Evolutionary conservation across 1,140 invertebrate genomes (phyloP).

Genomic region (Bombus breviceps): DNA sequence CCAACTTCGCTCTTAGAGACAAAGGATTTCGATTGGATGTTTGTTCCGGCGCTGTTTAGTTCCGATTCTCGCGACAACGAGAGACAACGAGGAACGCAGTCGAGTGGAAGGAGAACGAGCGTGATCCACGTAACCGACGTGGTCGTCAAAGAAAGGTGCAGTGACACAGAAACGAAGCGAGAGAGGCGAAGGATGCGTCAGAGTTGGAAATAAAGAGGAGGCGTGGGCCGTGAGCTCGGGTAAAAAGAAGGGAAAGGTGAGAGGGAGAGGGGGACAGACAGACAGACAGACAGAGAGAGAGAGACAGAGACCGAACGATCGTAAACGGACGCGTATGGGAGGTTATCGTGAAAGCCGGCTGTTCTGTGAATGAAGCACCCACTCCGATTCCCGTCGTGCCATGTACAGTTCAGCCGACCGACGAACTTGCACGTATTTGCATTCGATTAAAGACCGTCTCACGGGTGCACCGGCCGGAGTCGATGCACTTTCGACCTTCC

Average conservation of each 20-base stretch:
- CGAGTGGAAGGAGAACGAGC: neutral
- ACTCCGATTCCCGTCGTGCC: slow-evolving; percentile 43
- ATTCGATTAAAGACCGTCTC: slow-evolving; percentile 58
- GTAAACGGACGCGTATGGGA: slow-evolving; percentile 53
- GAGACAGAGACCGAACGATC: neutral
- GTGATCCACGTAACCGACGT: neutral
- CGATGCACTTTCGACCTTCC: slow-evolving; percentile 57
- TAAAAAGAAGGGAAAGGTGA: neutral
- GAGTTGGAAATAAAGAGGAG: slow-evolving; percentile 53
- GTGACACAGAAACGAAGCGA: slow-evolving; percentile 47
- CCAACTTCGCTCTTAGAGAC: no score
- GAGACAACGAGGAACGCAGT: no score
- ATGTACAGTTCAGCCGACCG: slow-evolving; percentile 46
- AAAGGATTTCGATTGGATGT: neutral
- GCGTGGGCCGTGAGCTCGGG: slow-evolving; percentile 21
- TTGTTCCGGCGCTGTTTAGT: neutral
- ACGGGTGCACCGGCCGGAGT: slow-evolving; percentile 49
- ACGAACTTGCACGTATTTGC: slow-evolving; percentile 61
- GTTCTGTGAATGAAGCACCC: slow-evolving; percentile 58
- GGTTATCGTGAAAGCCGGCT: slow-evolving; percentile 53
- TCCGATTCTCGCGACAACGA: no score
- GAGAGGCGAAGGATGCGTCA: slow-evolving; percentile 37
- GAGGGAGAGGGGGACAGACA: neutral
- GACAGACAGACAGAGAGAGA: neutral
- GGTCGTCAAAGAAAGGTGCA: slow-evolving; percentile 42